These are phyloP conservation scores for Sturnus vulgaris DNA, from an alignment of 2,113 vertebrate genomes.

Conservation along the genomic window DNA sequence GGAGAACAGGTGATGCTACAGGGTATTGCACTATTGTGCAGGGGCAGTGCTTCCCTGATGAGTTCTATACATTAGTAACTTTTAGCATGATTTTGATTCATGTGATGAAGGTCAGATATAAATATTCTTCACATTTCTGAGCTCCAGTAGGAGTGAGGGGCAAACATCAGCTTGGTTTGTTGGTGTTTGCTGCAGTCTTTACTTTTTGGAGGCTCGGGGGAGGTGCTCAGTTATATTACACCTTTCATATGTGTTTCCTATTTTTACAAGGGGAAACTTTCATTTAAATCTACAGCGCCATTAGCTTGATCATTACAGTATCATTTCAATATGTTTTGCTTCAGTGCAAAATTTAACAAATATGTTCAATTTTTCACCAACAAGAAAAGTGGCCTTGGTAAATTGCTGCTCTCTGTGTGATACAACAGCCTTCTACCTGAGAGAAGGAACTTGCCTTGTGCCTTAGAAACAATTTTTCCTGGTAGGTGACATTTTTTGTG, in stretches of 20 bases:
- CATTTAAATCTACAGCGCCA: neutral
- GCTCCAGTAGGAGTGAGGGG: neutral
- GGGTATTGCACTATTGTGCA: neutral
- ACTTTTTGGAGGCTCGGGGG: neutral
- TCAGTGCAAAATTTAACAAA: neutral
- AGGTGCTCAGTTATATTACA: neutral
- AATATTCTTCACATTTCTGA: neutral
- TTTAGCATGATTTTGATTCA: neutral
- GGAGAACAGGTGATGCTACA: neutral
- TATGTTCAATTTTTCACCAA: neutral
- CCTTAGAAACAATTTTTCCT: neutral
- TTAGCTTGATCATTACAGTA: neutral
- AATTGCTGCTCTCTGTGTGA: neutral
- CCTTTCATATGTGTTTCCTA: neutral
- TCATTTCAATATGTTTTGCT: constrained; percentile 5
- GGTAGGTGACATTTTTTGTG: neutral
- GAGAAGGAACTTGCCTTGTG: neutral
- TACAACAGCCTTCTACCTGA: neutral
- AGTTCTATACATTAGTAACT: neutral
- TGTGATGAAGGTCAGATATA: neutral
- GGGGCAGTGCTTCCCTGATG: neutral
- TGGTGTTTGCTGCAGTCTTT: neutral
- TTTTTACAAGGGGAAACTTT: constrained; percentile 22
- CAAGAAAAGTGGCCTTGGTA: neutral
- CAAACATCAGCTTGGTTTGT: neutral